These are phyloP conservation scores for Dicranocentrus wangi DNA, from an alignment of 2,888 invertebrate genomes.

Conservation along the genomic window DNA sequence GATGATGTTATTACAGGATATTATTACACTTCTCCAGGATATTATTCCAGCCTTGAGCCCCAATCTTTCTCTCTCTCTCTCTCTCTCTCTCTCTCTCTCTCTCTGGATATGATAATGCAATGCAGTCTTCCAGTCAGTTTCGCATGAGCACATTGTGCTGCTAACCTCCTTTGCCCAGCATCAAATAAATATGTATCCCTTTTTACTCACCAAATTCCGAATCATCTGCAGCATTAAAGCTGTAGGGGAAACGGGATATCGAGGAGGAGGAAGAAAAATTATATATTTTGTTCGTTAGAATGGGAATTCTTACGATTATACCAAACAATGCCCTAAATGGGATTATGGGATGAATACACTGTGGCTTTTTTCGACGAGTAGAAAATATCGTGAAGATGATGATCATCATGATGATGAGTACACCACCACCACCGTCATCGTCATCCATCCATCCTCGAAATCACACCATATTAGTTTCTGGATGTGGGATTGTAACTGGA, in stretches of 20 bases:
- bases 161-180: constrained; percentile 44
- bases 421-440: constrained; percentile 20
- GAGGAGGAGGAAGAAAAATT: constrained; percentile 26
- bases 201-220: constrained; percentile 36
- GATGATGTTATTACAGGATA: constrained; percentile 49
- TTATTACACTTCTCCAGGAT: constrained; percentile 56
- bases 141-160: constrained; percentile 36
- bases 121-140: constrained; percentile 44
- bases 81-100: not conserved
- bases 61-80: constrained; percentile 1
- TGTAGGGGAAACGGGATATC: constrained; percentile 30
- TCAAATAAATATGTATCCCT: constrained; percentile 15
- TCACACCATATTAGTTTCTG: too few relatives aligned
- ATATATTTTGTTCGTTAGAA: constrained; percentile 25
- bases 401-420: too few relatives aligned
- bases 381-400: constrained; percentile 23
- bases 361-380: not conserved
- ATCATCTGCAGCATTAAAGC: not conserved
- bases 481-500: too few relatives aligned
- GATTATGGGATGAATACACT: constrained; percentile 50
- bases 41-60: constrained; percentile 39
- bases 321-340: constrained; percentile 47
- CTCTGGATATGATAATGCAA: constrained; percentile 1
- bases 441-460: too few relatives aligned
- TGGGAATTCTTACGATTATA: constrained; percentile 35